phyloP scores from a whole-genome alignment of 2,113 vertebrate species.

The Zosterops pallidus region DNA sequence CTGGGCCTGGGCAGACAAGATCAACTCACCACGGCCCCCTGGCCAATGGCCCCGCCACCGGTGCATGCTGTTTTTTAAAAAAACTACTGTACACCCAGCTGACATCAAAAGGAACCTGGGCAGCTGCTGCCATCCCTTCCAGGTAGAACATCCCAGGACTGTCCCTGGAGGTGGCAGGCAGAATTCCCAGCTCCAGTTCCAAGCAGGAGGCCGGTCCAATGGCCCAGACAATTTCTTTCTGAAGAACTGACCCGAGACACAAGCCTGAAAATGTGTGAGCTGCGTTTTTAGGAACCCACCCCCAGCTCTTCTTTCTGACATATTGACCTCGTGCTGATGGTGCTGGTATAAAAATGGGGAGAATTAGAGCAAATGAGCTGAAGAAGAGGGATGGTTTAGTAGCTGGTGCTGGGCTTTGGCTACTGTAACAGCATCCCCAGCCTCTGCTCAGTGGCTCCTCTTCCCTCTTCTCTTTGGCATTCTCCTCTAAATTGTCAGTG shows the following conservation, averaged over 20 bases:
- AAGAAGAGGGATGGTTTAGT: neutral
- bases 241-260: neutral
- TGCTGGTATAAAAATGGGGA: slow-evolving; percentile 36
- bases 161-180: neutral
- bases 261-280: slow-evolving; percentile 4
- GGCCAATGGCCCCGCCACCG: neutral
- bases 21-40: neutral
- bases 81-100: neutral
- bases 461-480: neutral
- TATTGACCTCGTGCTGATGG: neutral
- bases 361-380: slow-evolving; percentile 1
- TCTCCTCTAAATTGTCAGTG: slow-evolving; percentile 3
- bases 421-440: neutral
- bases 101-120: neutral
- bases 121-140: neutral
- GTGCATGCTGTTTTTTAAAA: slow-evolving; percentile 25
- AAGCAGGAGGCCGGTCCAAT: neutral
- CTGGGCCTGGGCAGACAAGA: neutral
- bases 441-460: neutral
- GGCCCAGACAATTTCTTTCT: neutral
- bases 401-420: neutral
- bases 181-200: neutral
- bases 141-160: neutral
- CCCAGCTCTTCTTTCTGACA: neutral
- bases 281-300: neutral